Conservation (phyloP, 2,888 invertebrate species). For the Dicranocentrus wangi region DNA sequence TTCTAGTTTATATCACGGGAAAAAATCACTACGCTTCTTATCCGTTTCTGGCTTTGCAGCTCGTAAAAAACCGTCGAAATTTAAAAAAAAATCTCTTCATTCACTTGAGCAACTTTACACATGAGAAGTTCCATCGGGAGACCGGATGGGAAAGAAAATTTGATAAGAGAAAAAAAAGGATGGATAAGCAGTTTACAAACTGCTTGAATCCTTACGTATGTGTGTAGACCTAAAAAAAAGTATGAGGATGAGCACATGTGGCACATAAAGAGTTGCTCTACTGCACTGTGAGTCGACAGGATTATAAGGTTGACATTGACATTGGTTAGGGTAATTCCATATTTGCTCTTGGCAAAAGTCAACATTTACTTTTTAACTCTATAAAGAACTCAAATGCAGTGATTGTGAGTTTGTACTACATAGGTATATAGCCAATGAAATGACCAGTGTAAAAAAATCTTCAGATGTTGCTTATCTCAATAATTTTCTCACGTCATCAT, state of each 20-base stretch:
- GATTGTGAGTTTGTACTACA: too few species aligned
- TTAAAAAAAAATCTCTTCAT: not conserved
- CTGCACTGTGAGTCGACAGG: too few species aligned
- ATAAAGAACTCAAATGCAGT: not conserved
- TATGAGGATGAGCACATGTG: too few species aligned
- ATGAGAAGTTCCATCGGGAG: not conserved
- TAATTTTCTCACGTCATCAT: constrained; percentile 55
- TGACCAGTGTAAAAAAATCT: constrained; percentile 2
- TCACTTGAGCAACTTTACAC: not conserved
- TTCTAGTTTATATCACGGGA: constrained; percentile 2
- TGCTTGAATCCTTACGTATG: too few species aligned
- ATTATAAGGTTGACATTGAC: constrained; percentile 57
- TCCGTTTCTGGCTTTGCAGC: not conserved
- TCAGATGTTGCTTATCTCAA: constrained; percentile 30
- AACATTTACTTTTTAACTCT: not conserved
- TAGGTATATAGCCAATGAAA: not conserved
- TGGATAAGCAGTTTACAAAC: not conserved
- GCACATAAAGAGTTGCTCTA: too few species aligned
- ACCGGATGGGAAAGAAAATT: constrained; percentile 49
- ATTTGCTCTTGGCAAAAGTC: constrained; percentile 27
- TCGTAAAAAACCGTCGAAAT: not conserved
- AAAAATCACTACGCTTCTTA: not conserved
- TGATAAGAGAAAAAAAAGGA: constrained; percentile 42
- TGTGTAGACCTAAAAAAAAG: too few species aligned
- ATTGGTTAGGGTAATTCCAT: constrained; percentile 39